A percentile compares a stretch with the other conserved stretches of the same genome.
Conservation (phyloP, 2,888 invertebrate species). For the Diaprepes abbreviatus region DNA sequence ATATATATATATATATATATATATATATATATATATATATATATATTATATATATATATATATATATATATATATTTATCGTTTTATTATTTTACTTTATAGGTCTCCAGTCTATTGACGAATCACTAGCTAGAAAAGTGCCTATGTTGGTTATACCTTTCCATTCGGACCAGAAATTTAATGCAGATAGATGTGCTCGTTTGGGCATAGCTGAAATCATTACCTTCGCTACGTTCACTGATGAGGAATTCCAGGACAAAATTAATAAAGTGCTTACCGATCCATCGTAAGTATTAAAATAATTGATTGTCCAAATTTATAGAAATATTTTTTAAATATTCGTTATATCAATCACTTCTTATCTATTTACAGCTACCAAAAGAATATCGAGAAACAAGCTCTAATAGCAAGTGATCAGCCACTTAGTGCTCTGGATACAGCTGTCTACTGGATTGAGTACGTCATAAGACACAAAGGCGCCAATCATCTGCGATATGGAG, state of each 20-base stretch:
- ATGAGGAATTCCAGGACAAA: conserved; percentile 54
- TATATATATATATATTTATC: too few relatives aligned
- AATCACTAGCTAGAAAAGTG: conserved; percentile 54
- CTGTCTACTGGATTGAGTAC: conserved; percentile 59
- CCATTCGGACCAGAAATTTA: conserved; percentile 57
- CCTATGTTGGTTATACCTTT: conserved; percentile 59
- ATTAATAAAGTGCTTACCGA: conserved; percentile 54
- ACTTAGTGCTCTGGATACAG: conserved; percentile 54
- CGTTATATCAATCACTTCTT: too few relatives aligned
- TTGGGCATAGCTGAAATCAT: conserved; percentile 54
- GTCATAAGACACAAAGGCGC: conserved; percentile 58
- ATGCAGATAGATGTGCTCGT: conserved; percentile 52
- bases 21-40: too few relatives aligned
- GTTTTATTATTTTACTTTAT: too few relatives aligned
- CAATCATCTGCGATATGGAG: conserved; percentile 53
- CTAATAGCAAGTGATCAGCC: conserved; percentile 55
- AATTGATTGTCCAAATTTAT: too few relatives aligned
- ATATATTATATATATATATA: too few relatives aligned
- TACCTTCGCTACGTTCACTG: conserved; percentile 53
- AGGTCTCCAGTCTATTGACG: conserved; percentile 57
- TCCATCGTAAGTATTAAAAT: conserved; percentile 56
- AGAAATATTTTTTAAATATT: too few relatives aligned
- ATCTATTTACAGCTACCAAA: conserved; percentile 52
- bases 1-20: too few relatives aligned
- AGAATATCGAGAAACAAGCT: conserved; percentile 48